These are phyloP conservation scores for Brachionichthys hirsutus DNA, from an alignment of 2,113 vertebrate genomes.

Conservation along the genomic window DNA sequence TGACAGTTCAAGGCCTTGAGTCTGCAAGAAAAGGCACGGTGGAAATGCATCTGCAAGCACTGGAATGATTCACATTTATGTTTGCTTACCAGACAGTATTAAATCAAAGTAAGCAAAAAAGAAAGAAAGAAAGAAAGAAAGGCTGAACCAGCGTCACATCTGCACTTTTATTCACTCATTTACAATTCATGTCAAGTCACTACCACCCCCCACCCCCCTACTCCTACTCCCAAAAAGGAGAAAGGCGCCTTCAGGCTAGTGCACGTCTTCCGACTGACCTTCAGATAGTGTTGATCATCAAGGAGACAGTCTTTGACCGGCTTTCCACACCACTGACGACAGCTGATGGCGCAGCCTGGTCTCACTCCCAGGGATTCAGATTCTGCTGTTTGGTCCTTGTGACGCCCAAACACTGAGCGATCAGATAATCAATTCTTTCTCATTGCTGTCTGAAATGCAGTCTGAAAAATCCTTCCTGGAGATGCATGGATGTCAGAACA, in stretches of 20 bases:
- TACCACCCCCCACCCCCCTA: conserved; percentile 12
- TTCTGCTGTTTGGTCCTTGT: not conserved
- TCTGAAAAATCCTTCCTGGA: too few species aligned
- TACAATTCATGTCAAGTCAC: conserved; percentile 69
- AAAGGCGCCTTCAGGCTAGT: conserved; percentile 19
- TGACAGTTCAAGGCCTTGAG: conserved; percentile 77
- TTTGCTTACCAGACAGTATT: conserved; percentile 80
- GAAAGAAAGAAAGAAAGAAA: conserved; percentile 66
- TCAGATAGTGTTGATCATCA: conserved; percentile 27
- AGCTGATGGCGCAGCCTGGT: not conserved
- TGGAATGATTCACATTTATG: conserved; percentile 78
- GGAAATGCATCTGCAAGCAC: conserved; percentile 74
- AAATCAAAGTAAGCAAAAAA: conserved; percentile 74
- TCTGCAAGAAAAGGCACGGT: conserved; percentile 67
- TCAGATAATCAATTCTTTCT: too few species aligned
- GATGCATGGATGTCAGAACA: too few species aligned
- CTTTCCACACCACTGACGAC: conserved; percentile 15
- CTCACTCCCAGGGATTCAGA: not conserved
- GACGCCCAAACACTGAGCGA: too few species aligned
- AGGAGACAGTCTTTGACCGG: conserved; percentile 21
- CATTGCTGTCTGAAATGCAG: too few species aligned
- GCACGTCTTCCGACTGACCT: conserved; percentile 39
- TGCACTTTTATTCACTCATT: conserved; percentile 68
- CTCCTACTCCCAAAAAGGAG: not conserved
- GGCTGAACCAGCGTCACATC: conserved; percentile 56